A percentile compares a stretch with the other conserved stretches of the same genome.
phyloP scores from a whole-genome alignment of 2,113 vertebrate genomes.

The Jaculus jaculus region DNA sequence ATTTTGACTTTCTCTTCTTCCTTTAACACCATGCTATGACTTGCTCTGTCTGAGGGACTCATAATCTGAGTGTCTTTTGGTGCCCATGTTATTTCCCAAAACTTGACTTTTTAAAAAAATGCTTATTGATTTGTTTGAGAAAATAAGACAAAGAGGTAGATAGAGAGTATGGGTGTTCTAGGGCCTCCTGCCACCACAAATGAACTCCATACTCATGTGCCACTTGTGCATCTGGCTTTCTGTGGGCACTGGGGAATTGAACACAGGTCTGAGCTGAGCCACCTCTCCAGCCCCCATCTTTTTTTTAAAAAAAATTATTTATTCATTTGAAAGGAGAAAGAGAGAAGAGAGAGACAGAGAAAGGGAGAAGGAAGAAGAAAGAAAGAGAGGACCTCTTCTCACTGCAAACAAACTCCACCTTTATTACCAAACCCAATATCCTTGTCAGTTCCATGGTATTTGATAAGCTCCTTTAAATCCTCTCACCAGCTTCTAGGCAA shows the following conservation, averaged over 20 bases:
- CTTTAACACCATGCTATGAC: background rate
- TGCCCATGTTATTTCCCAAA: background rate
- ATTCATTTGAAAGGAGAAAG: no score
- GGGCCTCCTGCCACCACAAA: no score
- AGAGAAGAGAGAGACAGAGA: no score
- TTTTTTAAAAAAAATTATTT: background rate
- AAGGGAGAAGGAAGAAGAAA: no score
- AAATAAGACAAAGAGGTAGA: no score
- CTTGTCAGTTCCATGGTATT: background rate
- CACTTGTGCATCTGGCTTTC: no score
- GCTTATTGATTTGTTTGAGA: background rate
- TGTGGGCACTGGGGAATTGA: no score
- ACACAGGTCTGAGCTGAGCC: no score
- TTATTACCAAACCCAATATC: background rate
- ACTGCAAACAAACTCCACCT: background rate
- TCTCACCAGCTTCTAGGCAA: background rate
- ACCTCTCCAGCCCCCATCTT: no score
- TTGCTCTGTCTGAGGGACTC: background rate
- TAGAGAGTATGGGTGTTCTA: no score
- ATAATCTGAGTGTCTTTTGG: background rate
- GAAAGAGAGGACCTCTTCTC: no score
- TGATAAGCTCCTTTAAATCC: background rate
- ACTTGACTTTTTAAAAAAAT: background rate
- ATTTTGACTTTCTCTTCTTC: background rate
- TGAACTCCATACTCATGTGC: no score